Evolutionary conservation across 2,113 vertebrate genomes (phyloP).

Genomic region (Platichthys flesus): DNA sequence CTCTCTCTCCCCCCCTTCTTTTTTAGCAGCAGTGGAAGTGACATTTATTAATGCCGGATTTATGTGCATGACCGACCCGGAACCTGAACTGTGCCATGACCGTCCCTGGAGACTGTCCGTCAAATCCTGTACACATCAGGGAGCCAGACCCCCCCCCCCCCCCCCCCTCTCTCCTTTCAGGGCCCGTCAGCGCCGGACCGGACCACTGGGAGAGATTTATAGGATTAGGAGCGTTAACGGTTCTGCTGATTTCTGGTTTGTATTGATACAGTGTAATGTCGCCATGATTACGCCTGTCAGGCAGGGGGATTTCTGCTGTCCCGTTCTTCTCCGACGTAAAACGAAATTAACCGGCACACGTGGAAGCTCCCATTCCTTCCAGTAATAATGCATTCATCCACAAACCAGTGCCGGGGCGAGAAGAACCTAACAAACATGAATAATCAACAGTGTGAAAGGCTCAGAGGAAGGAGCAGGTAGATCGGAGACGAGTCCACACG

Average conservation of each 20-base stretch:
- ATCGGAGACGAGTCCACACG: not conserved
- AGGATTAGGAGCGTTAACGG: slow-evolving; percentile 63
- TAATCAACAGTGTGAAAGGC: slow-evolving; percentile 27
- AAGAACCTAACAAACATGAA: slow-evolving; percentile 19
- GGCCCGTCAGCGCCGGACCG: slow-evolving; percentile 43
- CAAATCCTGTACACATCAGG: slow-evolving; percentile 76
- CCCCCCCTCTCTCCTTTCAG: slow-evolving; percentile 58
- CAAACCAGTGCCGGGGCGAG: not conserved
- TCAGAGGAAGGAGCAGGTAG: slow-evolving; percentile 10
- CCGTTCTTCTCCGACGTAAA: slow-evolving; percentile 9
- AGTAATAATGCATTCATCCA: slow-evolving; percentile 30
- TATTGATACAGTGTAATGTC: slow-evolving; percentile 61
- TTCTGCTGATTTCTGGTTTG: slow-evolving; percentile 57
- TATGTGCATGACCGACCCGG: slow-evolving; percentile 77
- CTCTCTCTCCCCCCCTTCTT: slow-evolving; percentile 60
- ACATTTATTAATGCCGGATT: slow-evolving; percentile 83
- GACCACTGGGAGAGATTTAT: slow-evolving; percentile 65
- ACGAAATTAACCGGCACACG: slow-evolving; percentile 1
- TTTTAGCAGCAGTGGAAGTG: slow-evolving; percentile 75
- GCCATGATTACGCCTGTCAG: slow-evolving; percentile 48
- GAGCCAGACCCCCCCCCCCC: slow-evolving; percentile 53
- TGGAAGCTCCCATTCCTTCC: slow-evolving; percentile 29
- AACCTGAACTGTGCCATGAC: slow-evolving; percentile 74
- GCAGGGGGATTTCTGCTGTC: slow-evolving; percentile 14
- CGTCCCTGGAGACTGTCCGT: slow-evolving; percentile 75